Evolutionary conservation across 1,140 invertebrate genomes (phyloP), one percentile per base, ranked within the genome.

Genomic region (Stegodyphus dumicola): DNA sequence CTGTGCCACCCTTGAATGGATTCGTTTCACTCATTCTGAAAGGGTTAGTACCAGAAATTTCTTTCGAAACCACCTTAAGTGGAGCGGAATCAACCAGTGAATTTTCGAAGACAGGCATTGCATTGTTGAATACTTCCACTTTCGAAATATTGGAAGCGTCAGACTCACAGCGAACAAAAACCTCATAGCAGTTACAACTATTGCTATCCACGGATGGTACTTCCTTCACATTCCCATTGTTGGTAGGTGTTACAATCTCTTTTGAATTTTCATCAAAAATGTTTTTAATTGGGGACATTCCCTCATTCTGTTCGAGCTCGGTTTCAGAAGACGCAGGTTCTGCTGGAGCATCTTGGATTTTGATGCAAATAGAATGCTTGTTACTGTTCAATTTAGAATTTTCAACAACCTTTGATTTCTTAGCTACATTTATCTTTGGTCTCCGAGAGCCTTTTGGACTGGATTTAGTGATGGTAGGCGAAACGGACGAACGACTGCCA

Each of bases 21-120:
- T 83, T 83, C 5, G 56, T 74, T 18, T 83, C 79, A 11, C 49
- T 60, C 9, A 52, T 13, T 18, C 54, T 51, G 6, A 75, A 74
- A 11, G 70, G 60, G 75, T 66, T 83, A 13, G 56, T 75, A 0
- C 6, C 9, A 13, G 15, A 33, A 33, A 33, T 33, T 49, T 71
- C 67, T 0, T 71, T 53, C 2, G 7, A 49, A 17, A 7, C 5
- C 4, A 7, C 15, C 9, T 9, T 15, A 10, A 15, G 1, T 60
- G 56, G 56, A 5, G 9, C 56, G 5, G 15, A 60, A 60, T 60
- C 56, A 5, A 15, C 9, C 9, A 9, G 9, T 5, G 56, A 15
- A 60, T 9, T 9, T 9, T 10, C 9, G 15, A 60, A 15, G 15
- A 10, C 56, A 33, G 56, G 15, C 1, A 9, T 60, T 5, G 56